Percentiles rank a stretch among this genome's conserved stretches.
These are phyloP conservation scores for human (Homo sapiens) DNA, from an alignment of 2,113 vertebrate species.

Conservation along the genomic window GRCh38 chr11:102261001-102261500, in stretches of 20 bases:
- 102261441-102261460: background rate
- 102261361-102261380: background rate
- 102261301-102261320: background rate
- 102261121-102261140: too few species aligned
- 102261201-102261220: background rate
- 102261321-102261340: background rate
- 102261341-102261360: background rate
- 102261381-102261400: background rate
- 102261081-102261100: too few species aligned
- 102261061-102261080: too few species aligned
- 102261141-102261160: background rate
- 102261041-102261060: too few species aligned
- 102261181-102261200: background rate
- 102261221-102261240: background rate
- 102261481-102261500: too few species aligned
- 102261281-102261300: background rate
- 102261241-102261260: background rate
- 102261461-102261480: too few species aligned
- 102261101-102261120: too few species aligned
- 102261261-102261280: background rate
- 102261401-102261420: background rate
- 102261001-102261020: too few species aligned
- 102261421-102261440: background rate
- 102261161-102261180: background rate
- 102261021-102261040: too few species aligned